Conservation (phyloP, 2,113 vertebrate genomes). For the Thomomys bottae region DNA sequence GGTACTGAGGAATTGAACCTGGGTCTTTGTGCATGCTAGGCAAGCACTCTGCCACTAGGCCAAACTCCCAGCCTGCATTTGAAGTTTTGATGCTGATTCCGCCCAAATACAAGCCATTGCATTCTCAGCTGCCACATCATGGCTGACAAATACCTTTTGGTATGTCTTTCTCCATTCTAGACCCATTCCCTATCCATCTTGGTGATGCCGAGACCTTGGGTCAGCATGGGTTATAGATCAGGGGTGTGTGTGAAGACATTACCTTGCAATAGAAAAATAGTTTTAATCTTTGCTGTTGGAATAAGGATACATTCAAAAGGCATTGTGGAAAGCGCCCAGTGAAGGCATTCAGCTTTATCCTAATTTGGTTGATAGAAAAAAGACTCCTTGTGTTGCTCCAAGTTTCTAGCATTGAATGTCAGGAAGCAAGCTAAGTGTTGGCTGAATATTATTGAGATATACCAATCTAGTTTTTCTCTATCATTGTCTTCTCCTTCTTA, state of each 20-base stretch:
- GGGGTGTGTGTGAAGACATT: not conserved
- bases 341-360: not conserved
- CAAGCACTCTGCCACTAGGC: too few relatives aligned
- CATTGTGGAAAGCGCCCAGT: slow-evolving; percentile 8
- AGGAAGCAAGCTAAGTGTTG: not conserved
- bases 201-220: not conserved
- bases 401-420: not conserved
- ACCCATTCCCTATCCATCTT: not conserved
- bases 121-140: not conserved
- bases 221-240: not conserved
- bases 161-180: not conserved
- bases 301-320: not conserved
- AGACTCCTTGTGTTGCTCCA: not conserved
- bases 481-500: not conserved
- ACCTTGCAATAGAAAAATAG: not conserved
- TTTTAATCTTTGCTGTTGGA: not conserved
- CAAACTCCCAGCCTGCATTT: too few relatives aligned
- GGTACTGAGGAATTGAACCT: too few relatives aligned
- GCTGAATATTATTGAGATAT: not conserved
- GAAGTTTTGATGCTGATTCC: not conserved
- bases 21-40: too few relatives aligned
- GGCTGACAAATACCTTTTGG: not conserved
- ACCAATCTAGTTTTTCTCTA: not conserved
- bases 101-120: not conserved
- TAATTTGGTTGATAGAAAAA: not conserved